These are phyloP conservation scores for Acronicta aceris DNA, from an alignment of 2,888 invertebrate species.

Conservation along the genomic window DNA sequence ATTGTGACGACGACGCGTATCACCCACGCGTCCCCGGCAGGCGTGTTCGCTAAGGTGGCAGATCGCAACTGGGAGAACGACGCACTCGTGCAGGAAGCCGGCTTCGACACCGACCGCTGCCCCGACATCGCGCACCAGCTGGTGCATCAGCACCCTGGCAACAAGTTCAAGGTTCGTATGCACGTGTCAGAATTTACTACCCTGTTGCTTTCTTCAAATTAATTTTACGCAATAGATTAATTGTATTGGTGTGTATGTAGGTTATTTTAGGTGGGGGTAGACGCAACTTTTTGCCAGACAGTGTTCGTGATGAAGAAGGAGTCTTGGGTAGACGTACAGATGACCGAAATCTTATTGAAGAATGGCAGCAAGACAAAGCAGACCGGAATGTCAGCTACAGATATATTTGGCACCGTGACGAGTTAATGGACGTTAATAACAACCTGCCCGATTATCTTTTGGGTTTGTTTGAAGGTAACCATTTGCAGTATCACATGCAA, in stretches of 20 bases:
- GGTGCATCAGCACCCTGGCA: slow-evolving; percentile 90
- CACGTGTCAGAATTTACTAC: background rate
- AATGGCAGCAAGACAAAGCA: slow-evolving; percentile 89
- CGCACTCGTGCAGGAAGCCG: slow-evolving; percentile 76
- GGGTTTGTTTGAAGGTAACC: slow-evolving; percentile 90
- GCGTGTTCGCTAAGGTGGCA: slow-evolving; percentile 91
- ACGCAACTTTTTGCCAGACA: slow-evolving; percentile 89
- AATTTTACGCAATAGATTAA: too few species aligned
- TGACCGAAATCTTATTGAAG: slow-evolving; percentile 90
- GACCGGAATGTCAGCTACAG: slow-evolving; percentile 67
- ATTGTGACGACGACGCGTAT: slow-evolving; percentile 93
- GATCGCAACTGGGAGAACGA: slow-evolving; percentile 92
- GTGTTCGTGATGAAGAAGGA: slow-evolving; percentile 84
- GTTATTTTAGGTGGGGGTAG: slow-evolving; percentile 93
- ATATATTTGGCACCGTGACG: slow-evolving; percentile 89
- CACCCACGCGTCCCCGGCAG: slow-evolving; percentile 94
- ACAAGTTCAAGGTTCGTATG: slow-evolving; percentile 89
- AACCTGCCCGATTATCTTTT: slow-evolving; percentile 89
- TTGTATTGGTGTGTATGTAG: slow-evolving; percentile 60
- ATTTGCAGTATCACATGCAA: slow-evolving; percentile 91
- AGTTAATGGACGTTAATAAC: slow-evolving; percentile 78
- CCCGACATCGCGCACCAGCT: slow-evolving; percentile 93
- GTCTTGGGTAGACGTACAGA: slow-evolving; percentile 86
- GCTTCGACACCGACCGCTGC: slow-evolving; percentile 84
- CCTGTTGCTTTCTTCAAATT: too few species aligned